Evolutionary conservation across 2,888 invertebrate genomes (phyloP).

Genomic region (Ctena decussata): DNA sequence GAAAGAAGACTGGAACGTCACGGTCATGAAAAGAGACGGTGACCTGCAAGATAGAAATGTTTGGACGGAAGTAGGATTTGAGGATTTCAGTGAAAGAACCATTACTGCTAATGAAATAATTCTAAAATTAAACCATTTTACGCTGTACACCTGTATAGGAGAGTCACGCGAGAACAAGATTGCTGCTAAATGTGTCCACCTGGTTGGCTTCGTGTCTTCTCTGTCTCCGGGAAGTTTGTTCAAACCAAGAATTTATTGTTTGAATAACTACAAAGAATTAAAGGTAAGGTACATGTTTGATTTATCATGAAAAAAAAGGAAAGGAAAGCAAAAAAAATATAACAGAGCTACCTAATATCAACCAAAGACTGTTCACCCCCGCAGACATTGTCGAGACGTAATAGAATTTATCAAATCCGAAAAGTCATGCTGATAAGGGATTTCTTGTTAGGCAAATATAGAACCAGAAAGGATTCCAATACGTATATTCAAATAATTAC

Average conservation of each 20-base stretch:
- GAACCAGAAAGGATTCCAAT: too few relatives aligned
- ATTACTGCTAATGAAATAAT: slow-evolving; percentile 31
- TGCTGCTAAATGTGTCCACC: slow-evolving; percentile 68
- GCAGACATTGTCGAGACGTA: too few relatives aligned
- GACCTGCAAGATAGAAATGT: slow-evolving; percentile 23
- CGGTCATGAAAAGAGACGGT: slow-evolving; percentile 54
- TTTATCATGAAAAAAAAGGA: too few relatives aligned
- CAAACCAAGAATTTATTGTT: slow-evolving; percentile 68
- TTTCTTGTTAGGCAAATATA: too few relatives aligned
- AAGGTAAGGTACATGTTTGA: slow-evolving; percentile 64
- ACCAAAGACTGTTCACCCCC: too few relatives aligned
- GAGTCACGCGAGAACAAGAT: slow-evolving; percentile 49
- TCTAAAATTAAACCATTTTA: slow-evolving; percentile 69
- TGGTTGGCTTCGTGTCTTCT: slow-evolving; percentile 66
- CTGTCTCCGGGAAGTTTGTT: slow-evolving; percentile 55
- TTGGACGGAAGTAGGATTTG: slow-evolving; percentile 60
- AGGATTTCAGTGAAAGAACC: slow-evolving; percentile 45
- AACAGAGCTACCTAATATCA: too few relatives aligned
- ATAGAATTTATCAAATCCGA: too few relatives aligned
- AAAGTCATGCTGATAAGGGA: too few relatives aligned
- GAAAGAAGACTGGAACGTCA: slow-evolving; percentile 57
- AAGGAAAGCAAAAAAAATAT: too few relatives aligned
- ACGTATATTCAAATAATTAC: too few relatives aligned
- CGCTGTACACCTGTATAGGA: slow-evolving; percentile 64
- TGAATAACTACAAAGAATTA: slow-evolving; percentile 66